These are phyloP conservation scores for Probosciger aterrimus DNA, from an alignment of 2,113 vertebrate species.

Conservation along the genomic window DNA sequence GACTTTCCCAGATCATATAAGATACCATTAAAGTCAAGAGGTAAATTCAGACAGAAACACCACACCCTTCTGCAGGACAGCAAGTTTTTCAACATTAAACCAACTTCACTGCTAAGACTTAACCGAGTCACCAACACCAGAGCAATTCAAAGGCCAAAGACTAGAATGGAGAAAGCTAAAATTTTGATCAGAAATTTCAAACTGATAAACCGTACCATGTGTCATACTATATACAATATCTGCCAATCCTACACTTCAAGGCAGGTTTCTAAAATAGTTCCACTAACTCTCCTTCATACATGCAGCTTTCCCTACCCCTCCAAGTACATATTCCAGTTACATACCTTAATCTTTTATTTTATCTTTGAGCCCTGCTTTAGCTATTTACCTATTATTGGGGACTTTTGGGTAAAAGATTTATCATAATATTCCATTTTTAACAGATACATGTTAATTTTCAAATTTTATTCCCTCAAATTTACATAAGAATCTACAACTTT, in stretches of 20 bases:
- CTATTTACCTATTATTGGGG: neutral
- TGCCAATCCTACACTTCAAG: neutral
- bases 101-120: neutral
- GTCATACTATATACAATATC: neutral
- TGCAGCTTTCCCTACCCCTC: neutral
- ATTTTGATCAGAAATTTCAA: neutral
- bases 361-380: neutral
- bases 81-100: neutral
- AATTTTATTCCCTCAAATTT: neutral
- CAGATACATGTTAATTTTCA: neutral
- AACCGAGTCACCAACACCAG: neutral
- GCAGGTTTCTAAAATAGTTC: neutral
- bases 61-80: neutral
- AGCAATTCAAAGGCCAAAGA: neutral
- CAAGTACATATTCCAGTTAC: neutral
- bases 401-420: neutral
- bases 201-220: neutral
- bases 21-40: fast-evolving
- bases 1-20: neutral
- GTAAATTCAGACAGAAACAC: neutral
- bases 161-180: neutral
- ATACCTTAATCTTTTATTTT: neutral
- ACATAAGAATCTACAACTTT: neutral
- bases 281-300: fast-evolving
- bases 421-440: neutral